Conservation (phyloP, 2,888 invertebrate genomes). For the Amaurobius ferox region DNA sequence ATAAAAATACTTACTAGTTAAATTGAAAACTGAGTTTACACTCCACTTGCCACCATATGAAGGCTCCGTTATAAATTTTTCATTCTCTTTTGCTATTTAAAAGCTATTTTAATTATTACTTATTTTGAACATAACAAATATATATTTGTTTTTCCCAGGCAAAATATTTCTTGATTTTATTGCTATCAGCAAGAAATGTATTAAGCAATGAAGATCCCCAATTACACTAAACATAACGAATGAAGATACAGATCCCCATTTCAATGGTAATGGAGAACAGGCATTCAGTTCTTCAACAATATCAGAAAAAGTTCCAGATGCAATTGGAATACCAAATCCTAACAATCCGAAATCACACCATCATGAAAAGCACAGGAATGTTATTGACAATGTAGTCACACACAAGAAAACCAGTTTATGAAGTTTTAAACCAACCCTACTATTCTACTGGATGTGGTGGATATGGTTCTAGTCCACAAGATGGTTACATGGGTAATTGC, state of each 20-base stretch:
- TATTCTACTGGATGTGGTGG: slow-evolving; percentile 35
- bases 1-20: too few species aligned
- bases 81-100: too few species aligned
- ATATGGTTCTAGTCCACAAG: not conserved
- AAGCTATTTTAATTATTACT: too few species aligned
- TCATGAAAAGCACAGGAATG: slow-evolving; percentile 42
- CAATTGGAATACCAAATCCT: slow-evolving; percentile 45
- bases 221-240: not conserved
- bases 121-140: too few species aligned
- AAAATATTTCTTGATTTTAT: not conserved
- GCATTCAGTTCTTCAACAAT: slow-evolving; percentile 13
- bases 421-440: slow-evolving; percentile 50
- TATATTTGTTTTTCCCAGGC: not conserved
- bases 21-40: too few species aligned
- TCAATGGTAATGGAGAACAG: slow-evolving; percentile 30
- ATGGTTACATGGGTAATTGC: not conserved
- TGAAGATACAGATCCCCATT: not conserved
- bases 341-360: slow-evolving; percentile 21
- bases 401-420: slow-evolving; percentile 56
- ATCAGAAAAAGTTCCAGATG: slow-evolving; percentile 22
- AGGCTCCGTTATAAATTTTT: too few species aligned
- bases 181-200: not conserved
- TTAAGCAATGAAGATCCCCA: not conserved
- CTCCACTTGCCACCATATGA: too few species aligned
- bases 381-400: slow-evolving; percentile 20